Evolutionary conservation across 1,140 invertebrate species (phyloP), one percentile per base, ranked within the genome.

Genomic region (Dreissena rostriformis): DNA sequence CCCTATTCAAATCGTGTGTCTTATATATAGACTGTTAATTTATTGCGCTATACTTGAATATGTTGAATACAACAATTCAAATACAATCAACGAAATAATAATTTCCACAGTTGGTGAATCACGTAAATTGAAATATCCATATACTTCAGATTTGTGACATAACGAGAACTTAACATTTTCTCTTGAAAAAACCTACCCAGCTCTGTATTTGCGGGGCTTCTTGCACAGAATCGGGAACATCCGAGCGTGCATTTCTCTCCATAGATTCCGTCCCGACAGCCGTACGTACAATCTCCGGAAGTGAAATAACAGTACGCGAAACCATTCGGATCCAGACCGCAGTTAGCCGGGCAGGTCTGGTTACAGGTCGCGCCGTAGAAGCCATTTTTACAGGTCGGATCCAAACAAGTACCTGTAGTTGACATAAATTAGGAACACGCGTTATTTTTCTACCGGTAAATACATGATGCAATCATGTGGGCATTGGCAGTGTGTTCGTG

Each of bases 261-360:
- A 51, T 49, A 78, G 4, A 49, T 14, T n/a, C 68, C 67, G 24
- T 77, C 67, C 8, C 24, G 29, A 57, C 82, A 84, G 0, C 82
- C 82, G 26, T 77, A 28, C 24, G 66, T 52, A 26, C 82, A 84
- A 17, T 17, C 24, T 0, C 82, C 82, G n/a, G 14, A 39, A 8
- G 39, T 53, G 74, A 84, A 71, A 17, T 72, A 19, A 52, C 82
- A 84, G 12, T 15, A 51, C 4, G 67, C 24, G 6, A 49, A 2
- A n/a, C 22, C 24, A 10, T 49, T 49, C 17, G 67, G 67, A 55
- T 78, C 52, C 12, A 22, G 22, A 15, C 55, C 67, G 49, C 82
- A 84, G 53, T 70, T 77, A 11, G 19, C 19, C 0, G 82, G 82
- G 55, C 82, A 84, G 10, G 53, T 49, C 22, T 49, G 29, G 22